phyloP scores from a whole-genome alignment of 2,797 vertebrate species.

The Channa striata region DNA sequence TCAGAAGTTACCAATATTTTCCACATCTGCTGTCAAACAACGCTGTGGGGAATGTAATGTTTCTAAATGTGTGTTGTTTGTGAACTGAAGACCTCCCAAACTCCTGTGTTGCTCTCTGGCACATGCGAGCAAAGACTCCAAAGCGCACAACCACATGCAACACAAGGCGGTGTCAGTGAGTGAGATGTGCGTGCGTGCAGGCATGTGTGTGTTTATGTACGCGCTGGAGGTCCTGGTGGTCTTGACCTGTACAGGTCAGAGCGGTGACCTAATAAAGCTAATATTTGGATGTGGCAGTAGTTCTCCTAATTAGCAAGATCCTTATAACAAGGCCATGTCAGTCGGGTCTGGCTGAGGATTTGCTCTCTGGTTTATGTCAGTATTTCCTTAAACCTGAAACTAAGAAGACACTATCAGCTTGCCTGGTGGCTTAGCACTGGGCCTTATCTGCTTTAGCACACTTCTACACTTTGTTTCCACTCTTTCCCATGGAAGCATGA shows the following conservation, averaged over 20 bases:
- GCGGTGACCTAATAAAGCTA: slow-evolving; percentile 65
- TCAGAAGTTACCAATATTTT: slow-evolving; percentile 74
- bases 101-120: slow-evolving; percentile 72
- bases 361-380: slow-evolving; percentile 41
- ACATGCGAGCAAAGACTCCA: slow-evolving; percentile 59
- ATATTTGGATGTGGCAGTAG: slow-evolving; percentile 74
- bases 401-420: slow-evolving; percentile 44
- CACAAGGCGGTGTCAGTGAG: slow-evolving; percentile 41
- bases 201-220: slow-evolving; percentile 14
- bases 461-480: slow-evolving; percentile 42
- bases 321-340: slow-evolving; percentile 46
- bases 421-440: slow-evolving; percentile 21
- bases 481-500: slow-evolving; percentile 38
- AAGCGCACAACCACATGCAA: slow-evolving; percentile 72
- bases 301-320: slow-evolving; percentile 63
- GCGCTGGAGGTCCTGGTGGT: slow-evolving; percentile 24
- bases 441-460: slow-evolving; percentile 54
- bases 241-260: slow-evolving; percentile 61
- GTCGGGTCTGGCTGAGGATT: slow-evolving; percentile 9
- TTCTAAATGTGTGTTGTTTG: slow-evolving; percentile 73
- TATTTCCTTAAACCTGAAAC: slow-evolving; percentile 34
- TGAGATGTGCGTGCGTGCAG: slow-evolving; percentile 7
- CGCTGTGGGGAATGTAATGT: slow-evolving; percentile 68
- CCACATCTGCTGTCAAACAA: slow-evolving; percentile 76
- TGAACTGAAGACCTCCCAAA: slow-evolving; percentile 73